These are phyloP conservation scores for Physeter macrocephalus DNA, from an alignment of 2,113 vertebrate genomes.

Conservation along the genomic window DNA sequence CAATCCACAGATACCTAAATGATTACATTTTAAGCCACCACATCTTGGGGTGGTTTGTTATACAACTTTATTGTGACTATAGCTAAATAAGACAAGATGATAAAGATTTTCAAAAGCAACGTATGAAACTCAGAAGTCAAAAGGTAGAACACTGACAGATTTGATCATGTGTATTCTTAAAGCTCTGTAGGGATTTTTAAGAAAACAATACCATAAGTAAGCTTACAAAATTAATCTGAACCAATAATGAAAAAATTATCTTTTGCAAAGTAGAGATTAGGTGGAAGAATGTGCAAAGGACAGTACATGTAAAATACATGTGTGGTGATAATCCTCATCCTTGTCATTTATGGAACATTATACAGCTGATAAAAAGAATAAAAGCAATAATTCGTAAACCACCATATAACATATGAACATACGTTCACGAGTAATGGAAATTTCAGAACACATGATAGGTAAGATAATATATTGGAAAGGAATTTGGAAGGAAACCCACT, in stretches of 20 bases:
- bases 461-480: not conserved
- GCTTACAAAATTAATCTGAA: not conserved
- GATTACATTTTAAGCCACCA: not conserved
- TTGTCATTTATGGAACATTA: not conserved
- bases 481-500: not conserved
- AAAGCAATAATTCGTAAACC: not conserved
- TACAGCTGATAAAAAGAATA: not conserved
- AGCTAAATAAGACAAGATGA: not conserved
- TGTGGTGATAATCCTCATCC: accelerated
- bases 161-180: not conserved
- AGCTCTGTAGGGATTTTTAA: not conserved
- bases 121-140: not conserved
- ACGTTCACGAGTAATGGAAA: not conserved
- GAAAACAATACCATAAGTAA: not conserved
- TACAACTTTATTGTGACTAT: not conserved
- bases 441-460: not conserved
- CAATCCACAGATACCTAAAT: not conserved
- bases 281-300: not conserved
- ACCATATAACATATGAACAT: not conserved
- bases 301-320: not conserved
- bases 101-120: not conserved
- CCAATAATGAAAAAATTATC: not conserved
- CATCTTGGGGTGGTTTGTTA: not conserved
- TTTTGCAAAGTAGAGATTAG: not conserved
- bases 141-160: not conserved